These are phyloP conservation scores for Ceyx margarethae DNA, from an alignment of 2,113 vertebrate species.

Conservation along the genomic window DNA sequence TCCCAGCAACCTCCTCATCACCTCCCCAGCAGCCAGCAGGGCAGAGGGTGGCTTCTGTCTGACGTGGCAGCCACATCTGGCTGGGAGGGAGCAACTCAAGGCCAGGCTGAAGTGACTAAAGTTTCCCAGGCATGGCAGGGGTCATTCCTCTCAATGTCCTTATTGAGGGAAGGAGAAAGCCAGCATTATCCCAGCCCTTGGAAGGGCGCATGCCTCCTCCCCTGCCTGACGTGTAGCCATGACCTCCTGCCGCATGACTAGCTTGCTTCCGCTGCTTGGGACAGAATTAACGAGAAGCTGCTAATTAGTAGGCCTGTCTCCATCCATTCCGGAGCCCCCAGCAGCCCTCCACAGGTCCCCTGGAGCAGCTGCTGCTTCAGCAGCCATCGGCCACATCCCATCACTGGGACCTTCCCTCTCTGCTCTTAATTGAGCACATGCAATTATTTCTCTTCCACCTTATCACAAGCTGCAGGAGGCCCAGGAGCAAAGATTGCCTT, in stretches of 20 bases:
- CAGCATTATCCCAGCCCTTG: not conserved
- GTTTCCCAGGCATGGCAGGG: fast-evolving
- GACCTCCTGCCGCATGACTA: not conserved
- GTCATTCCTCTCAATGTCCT: not conserved
- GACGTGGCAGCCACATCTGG: not conserved
- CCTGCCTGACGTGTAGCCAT: fast-evolving
- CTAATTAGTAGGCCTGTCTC: not conserved
- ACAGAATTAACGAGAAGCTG: not conserved
- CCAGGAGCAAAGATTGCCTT: not conserved
- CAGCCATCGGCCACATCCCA: fast-evolving
- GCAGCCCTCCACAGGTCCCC: not conserved
- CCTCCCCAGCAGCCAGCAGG: not conserved
- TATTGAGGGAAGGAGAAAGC: conserved; percentile 3
- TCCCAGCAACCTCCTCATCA: not conserved
- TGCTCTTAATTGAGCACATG: fast-evolving
- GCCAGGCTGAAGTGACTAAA: not conserved
- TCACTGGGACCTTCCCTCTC: not conserved
- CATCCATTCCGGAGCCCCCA: not conserved
- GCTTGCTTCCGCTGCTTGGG: not conserved
- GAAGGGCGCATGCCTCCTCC: not conserved
- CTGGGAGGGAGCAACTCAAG: not conserved
- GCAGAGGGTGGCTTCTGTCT: not conserved
- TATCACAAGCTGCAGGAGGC: not conserved
- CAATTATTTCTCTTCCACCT: not conserved
- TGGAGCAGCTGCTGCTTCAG: fast-evolving